Evolutionary conservation across 2,888 invertebrate species (phyloP).

Genomic region (Cenopis cana): DNA sequence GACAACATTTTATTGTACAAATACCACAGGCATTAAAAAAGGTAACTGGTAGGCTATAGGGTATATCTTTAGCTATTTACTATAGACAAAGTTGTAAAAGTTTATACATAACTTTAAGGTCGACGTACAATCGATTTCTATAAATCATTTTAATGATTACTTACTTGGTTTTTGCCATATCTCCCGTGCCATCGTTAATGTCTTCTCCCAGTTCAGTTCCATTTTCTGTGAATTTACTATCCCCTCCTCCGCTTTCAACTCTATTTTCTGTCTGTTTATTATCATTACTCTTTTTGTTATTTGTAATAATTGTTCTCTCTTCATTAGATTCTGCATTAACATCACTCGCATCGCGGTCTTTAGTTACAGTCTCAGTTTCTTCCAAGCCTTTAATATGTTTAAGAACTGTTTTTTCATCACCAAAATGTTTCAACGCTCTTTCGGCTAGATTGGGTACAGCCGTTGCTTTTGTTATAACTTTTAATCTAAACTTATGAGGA

Average conservation of each 20-base stretch:
- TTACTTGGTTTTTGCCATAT: background rate
- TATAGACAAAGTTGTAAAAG: too few species aligned
- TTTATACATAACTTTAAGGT: too few species aligned
- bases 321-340: slow-evolving; percentile 48
- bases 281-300: background rate
- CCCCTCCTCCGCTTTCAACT: background rate
- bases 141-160: background rate
- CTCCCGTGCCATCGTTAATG: background rate
- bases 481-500: slow-evolving; percentile 79
- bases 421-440: slow-evolving; percentile 59
- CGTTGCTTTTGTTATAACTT: slow-evolving; percentile 62
- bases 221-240: background rate
- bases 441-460: slow-evolving; percentile 57
- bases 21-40: too few species aligned
- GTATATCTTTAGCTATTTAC: too few species aligned
- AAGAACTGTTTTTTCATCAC: slow-evolving; percentile 55
- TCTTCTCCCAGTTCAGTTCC: background rate
- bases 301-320: background rate
- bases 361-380: slow-evolving; percentile 23
- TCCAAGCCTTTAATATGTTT: slow-evolving; percentile 49
- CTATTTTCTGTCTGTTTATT: background rate
- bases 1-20: too few species aligned
- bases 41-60: too few species aligned
- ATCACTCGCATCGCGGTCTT: slow-evolving; percentile 15
- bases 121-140: too few species aligned